phyloP scores from a whole-genome alignment of 2,888 invertebrate species.

The Agonopterix subpropinquella region DNA sequence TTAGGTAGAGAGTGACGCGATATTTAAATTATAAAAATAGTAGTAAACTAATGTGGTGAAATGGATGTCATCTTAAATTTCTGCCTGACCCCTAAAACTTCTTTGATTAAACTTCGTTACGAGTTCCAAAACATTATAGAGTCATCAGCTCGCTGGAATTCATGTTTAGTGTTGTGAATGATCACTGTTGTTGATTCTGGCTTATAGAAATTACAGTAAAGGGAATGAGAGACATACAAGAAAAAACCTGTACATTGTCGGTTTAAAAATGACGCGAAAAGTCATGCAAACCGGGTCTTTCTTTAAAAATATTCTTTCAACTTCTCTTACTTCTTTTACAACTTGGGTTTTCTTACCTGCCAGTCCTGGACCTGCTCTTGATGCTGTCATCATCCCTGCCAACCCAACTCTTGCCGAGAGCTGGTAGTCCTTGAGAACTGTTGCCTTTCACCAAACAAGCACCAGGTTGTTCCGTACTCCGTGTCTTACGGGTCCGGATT shows the following conservation, averaged over 20 bases:
- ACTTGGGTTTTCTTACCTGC: slow-evolving; percentile 36
- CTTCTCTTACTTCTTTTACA: neutral
- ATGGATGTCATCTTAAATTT: too few species aligned
- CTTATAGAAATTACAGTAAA: too few species aligned
- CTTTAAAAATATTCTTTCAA: neutral
- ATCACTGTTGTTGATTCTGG: too few species aligned
- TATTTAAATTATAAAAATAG: too few species aligned
- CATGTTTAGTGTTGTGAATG: too few species aligned
- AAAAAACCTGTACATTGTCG: neutral
- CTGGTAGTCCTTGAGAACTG: slow-evolving; percentile 50
- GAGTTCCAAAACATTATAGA: too few species aligned
- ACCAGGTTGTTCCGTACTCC: slow-evolving; percentile 60
- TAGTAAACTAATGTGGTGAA: too few species aligned
- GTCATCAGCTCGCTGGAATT: too few species aligned
- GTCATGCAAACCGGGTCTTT: neutral
- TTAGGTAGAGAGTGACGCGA: too few species aligned
- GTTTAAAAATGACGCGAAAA: neutral
- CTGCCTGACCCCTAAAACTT: too few species aligned
- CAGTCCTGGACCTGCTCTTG: slow-evolving; percentile 50
- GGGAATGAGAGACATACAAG: neutral
- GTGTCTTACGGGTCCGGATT: slow-evolving; percentile 45
- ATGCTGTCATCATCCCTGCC: slow-evolving; percentile 49
- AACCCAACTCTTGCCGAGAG: slow-evolving; percentile 43
- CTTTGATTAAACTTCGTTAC: too few species aligned
- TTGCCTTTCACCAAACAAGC: slow-evolving; percentile 37